These are phyloP conservation scores for Philereme vetulata DNA, from an alignment of 2,888 invertebrate species.

Conservation along the genomic window DNA sequence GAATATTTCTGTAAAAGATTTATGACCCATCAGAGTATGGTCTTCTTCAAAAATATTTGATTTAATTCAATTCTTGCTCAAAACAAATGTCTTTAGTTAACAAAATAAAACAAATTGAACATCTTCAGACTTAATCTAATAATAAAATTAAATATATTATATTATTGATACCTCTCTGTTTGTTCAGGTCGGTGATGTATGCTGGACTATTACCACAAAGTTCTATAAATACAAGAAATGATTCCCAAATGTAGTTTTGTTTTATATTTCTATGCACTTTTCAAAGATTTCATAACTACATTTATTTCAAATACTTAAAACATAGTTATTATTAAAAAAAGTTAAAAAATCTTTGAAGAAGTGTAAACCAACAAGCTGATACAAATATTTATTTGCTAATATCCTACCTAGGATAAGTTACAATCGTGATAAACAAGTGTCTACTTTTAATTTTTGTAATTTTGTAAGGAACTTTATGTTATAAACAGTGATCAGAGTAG, in stretches of 20 bases:
- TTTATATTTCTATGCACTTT: conserved; percentile 56
- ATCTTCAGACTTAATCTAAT: conserved; percentile 53
- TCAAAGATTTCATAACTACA: conserved; percentile 58
- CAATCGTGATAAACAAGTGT: no score
- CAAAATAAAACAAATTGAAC: conserved; percentile 30
- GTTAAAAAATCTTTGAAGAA: conserved; percentile 56
- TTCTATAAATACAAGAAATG: conserved; percentile 86
- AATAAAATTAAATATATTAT: conserved; percentile 77
- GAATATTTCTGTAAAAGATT: conserved; percentile 91
- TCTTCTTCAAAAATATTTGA: conserved; percentile 64
- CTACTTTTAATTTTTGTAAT: no score
- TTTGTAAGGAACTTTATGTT: no score
- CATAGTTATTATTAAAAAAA: neutral
- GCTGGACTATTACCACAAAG: conserved; percentile 85
- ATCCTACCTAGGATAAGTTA: no score
- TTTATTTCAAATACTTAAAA: conserved; percentile 9
- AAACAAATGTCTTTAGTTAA: conserved; percentile 38
- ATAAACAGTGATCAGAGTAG: no score
- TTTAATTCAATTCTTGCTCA: conserved; percentile 40
- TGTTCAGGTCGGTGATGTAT: conserved; percentile 84
- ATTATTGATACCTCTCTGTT: conserved; percentile 83
- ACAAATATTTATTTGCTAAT: neutral
- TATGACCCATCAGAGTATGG: conserved; percentile 87
- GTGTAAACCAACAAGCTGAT: conserved; percentile 13
- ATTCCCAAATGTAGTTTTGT: conserved; percentile 82